These are phyloP conservation scores for Caenorhabditis tropicalis DNA, from an alignment of 1,140 invertebrate species.

Conservation along the genomic window DNA sequence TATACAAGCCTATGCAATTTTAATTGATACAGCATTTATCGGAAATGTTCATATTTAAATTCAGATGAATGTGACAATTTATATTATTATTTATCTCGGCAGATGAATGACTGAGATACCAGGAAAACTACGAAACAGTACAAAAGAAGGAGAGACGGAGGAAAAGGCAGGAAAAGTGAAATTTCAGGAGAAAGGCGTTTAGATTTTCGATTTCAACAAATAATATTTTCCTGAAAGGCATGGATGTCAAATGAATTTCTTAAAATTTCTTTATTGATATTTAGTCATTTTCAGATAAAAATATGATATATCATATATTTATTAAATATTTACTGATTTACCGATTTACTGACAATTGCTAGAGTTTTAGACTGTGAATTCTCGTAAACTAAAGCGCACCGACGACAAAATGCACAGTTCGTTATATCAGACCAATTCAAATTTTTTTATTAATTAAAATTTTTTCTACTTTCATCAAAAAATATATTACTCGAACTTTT, in stretches of 20 bases:
- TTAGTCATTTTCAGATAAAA: not conserved
- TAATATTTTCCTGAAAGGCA: not conserved
- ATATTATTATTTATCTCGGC: constrained; percentile 30
- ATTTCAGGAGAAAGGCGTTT: constrained; percentile 24
- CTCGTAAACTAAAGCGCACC: too few species aligned
- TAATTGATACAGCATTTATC: too few species aligned
- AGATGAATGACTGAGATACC: constrained; percentile 6
- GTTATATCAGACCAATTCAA: too few species aligned
- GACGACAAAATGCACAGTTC: too few species aligned
- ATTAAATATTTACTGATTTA: too few species aligned
- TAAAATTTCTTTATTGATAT: not conserved
- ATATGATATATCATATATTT: too few species aligned
- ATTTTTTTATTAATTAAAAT: too few species aligned
- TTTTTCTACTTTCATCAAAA: too few species aligned
- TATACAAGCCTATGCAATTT: not conserved
- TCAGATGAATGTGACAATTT: constrained; percentile 13
- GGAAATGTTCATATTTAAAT: too few species aligned
- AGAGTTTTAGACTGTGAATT: too few species aligned
- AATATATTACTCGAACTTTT: not conserved
- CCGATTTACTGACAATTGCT: too few species aligned
- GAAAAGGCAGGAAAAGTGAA: constrained; percentile 9
- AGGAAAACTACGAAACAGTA: not conserved
- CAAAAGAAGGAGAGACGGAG: not conserved
- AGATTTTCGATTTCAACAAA: constrained; percentile 18
- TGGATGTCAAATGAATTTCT: not conserved